Percentiles rank a stretch among this genome's conserved stretches.
Evolutionary conservation across 2,888 invertebrate genomes (phyloP).

Genomic region (Gastrophysa polygoni): DNA sequence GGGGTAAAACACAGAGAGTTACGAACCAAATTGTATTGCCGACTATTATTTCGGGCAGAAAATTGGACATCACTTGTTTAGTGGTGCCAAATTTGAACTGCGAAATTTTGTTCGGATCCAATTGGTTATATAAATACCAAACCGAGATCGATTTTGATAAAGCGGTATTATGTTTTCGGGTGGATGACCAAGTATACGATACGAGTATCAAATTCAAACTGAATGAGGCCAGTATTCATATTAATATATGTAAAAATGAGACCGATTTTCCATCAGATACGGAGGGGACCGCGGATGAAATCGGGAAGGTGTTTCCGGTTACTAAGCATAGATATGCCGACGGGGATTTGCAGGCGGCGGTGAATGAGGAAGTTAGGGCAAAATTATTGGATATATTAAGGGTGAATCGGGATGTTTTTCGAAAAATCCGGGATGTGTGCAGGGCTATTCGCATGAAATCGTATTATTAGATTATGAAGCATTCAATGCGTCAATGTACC

Average conservation of each 20-base stretch:
- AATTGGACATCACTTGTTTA: constrained; percentile 6
- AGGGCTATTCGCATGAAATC: constrained; percentile 5
- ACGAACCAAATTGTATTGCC: constrained; percentile 11
- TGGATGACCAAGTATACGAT: background rate
- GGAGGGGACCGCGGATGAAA: background rate
- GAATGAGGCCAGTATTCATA: background rate
- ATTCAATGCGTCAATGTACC: constrained; percentile 11
- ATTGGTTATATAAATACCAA: constrained; percentile 2
- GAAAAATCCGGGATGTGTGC: background rate
- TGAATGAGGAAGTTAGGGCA: background rate
- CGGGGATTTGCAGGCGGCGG: background rate
- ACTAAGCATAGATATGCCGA: background rate
- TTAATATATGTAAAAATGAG: background rate
- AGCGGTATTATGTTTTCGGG: background rate
- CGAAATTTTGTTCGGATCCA: constrained; percentile 6
- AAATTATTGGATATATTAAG: background rate
- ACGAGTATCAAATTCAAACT: constrained; percentile 2
- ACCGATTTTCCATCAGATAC: too few relatives aligned
- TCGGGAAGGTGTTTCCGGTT: background rate
- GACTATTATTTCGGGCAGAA: background rate
- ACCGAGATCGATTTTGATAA: constrained; percentile 12
- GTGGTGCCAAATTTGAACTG: constrained; percentile 10
- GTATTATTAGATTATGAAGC: constrained; percentile 10
- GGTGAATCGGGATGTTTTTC: background rate
- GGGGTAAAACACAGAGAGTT: constrained; percentile 12